Conservation (phyloP, 2,888 invertebrate genomes). For the Drosophila aldrichi region DNA sequence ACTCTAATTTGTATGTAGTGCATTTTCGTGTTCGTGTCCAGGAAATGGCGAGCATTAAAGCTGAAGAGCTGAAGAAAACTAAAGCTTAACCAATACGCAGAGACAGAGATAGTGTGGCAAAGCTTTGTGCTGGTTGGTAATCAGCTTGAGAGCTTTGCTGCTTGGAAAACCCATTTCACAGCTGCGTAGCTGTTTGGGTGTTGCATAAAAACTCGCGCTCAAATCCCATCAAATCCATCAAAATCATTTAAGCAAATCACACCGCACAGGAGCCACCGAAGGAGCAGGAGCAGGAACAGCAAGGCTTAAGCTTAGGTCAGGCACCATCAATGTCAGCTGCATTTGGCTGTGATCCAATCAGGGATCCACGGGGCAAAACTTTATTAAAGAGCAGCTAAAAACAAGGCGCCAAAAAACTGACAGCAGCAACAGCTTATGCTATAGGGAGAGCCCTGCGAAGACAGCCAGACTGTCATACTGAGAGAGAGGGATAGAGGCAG, state of each 20-base stretch:
- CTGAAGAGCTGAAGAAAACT: constrained; percentile 35
- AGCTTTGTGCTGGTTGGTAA: constrained; percentile 39
- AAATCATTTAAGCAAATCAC: constrained; percentile 78
- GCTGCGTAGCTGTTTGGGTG: constrained; percentile 5
- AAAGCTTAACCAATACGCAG: constrained; percentile 34
- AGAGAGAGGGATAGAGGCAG: not conserved
- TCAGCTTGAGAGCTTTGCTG: constrained; percentile 57
- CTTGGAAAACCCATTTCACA: constrained; percentile 36
- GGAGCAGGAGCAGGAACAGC: constrained; percentile 1
- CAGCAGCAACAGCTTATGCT: constrained; percentile 44
- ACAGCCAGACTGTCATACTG: not conserved
- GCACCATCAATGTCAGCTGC: constrained; percentile 55
- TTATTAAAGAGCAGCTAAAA: constrained; percentile 64
- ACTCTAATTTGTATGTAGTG: constrained; percentile 73
- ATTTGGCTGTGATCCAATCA: constrained; percentile 66
- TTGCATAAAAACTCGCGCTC: constrained; percentile 42
- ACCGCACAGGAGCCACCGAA: constrained; percentile 19
- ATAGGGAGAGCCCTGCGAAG: not conserved
- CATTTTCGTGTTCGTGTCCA: constrained; percentile 68
- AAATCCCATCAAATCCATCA: constrained; percentile 78
- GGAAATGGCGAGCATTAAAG: constrained; percentile 59
- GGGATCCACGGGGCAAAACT: constrained; percentile 53
- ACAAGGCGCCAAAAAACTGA: constrained; percentile 59
- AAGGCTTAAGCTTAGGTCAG: constrained; percentile 32
- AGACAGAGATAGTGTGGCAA: constrained; percentile 10